These are phyloP conservation scores for Trichechus manatus DNA, from an alignment of 2,113 vertebrate species.

Conservation along the genomic window DNA sequence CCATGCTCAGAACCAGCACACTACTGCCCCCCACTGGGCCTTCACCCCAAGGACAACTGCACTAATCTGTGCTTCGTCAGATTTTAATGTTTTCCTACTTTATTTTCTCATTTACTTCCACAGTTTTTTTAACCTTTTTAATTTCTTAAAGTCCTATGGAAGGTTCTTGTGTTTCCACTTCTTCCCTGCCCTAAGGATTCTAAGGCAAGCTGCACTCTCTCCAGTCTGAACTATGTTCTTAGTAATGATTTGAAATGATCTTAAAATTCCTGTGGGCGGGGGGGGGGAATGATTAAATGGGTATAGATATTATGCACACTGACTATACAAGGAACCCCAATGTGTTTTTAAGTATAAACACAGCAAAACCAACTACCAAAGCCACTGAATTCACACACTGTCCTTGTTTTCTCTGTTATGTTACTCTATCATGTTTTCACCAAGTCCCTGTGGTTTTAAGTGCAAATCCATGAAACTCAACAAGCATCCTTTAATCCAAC, in stretches of 20 bases:
- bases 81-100: no score
- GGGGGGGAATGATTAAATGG: not conserved
- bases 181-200: not conserved
- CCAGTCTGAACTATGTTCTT: not conserved
- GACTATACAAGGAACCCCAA: not conserved
- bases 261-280: not conserved
- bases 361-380: not conserved
- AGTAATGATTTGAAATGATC: not conserved
- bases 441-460: conserved; percentile 20
- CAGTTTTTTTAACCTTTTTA: not conserved
- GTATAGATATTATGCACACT: not conserved
- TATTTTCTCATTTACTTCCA: not conserved
- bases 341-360: conserved; percentile 3
- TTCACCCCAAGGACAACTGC: not conserved
- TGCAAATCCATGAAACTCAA: conserved; percentile 10
- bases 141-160: not conserved
- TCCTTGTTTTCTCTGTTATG: not conserved
- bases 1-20: not conserved
- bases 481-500: not conserved
- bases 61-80: not conserved
- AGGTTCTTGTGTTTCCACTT: not conserved
- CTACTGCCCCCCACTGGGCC: not conserved
- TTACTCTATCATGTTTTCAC: not conserved
- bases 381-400: not conserved
- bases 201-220: not conserved